Evolutionary conservation across 2,113 vertebrate genomes (phyloP).

Genomic region (Otocyon megalotis): DNA sequence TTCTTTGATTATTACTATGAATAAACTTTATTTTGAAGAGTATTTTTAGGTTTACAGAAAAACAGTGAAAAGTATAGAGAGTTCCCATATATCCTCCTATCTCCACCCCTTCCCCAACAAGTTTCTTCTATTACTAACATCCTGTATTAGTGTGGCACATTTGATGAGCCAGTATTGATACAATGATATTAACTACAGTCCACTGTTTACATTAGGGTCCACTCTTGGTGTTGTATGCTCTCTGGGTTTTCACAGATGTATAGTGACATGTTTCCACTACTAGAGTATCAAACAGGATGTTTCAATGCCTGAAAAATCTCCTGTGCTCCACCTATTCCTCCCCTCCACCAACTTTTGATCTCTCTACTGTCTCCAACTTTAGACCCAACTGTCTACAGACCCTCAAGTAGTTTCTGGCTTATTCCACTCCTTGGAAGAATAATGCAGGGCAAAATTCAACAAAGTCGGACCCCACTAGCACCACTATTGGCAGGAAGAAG

Average conservation of each 20-base stretch:
- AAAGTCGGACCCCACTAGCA: background rate
- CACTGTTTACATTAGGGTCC: background rate
- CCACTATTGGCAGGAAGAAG: background rate
- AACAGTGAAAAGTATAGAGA: background rate
- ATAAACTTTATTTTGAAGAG: background rate
- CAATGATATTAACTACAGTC: background rate
- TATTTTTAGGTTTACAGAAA: slow-evolving; percentile 40
- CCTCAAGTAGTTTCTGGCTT: background rate
- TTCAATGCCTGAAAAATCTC: background rate
- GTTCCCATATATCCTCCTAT: background rate
- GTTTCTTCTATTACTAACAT: background rate
- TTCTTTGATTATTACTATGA: slow-evolving; percentile 30
- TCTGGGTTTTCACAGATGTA: background rate
- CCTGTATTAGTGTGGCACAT: background rate
- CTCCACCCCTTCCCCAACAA: background rate
- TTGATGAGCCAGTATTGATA: background rate
- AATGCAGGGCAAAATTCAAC: background rate
- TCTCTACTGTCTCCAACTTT: background rate
- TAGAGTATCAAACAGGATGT: background rate
- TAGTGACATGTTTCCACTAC: background rate
- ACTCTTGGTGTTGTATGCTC: background rate
- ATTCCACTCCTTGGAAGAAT: background rate
- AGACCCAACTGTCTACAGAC: background rate
- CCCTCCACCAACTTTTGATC: too few species aligned
- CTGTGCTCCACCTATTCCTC: background rate